Evolutionary conservation across 2,113 vertebrate genomes (phyloP).

Genomic region (Eubucco bourcierii): DNA sequence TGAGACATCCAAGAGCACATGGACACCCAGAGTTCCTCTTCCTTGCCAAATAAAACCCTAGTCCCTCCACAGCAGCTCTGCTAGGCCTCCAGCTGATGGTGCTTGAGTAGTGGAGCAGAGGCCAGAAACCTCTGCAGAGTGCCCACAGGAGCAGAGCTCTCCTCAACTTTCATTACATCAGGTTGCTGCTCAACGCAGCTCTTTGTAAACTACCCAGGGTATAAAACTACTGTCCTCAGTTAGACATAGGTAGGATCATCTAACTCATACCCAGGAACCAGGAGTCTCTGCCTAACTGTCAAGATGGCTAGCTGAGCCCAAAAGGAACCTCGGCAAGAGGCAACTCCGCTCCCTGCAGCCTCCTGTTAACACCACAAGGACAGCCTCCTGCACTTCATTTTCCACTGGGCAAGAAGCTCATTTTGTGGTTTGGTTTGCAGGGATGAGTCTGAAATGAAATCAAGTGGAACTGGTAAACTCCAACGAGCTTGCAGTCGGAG

Average conservation of each 20-base stretch:
- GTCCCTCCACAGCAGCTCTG: not conserved
- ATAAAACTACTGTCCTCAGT: not conserved
- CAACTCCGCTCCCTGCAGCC: not conserved
- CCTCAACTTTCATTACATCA: not conserved
- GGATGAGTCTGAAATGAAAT: slow-evolving; percentile 37
- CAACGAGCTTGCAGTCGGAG: not conserved
- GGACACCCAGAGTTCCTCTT: not conserved
- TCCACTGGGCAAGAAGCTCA: slow-evolving; percentile 31
- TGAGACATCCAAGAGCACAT: not conserved
- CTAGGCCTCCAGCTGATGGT: not conserved
- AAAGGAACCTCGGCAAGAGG: not conserved
- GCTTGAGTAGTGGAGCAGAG: not conserved
- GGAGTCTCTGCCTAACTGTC: not conserved
- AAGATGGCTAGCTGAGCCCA: not conserved
- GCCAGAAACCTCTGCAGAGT: not conserved
- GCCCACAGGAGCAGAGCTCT: not conserved
- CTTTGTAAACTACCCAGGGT: not conserved
- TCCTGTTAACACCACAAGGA: not conserved
- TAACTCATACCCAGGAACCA: not conserved
- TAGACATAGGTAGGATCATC: not conserved
- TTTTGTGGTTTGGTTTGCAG: slow-evolving; percentile 15
- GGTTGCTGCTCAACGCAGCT: not conserved
- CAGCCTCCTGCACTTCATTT: not conserved
- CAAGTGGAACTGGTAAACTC: slow-evolving; percentile 47
- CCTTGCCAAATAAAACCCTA: not conserved